A percentile compares a stretch with the other conserved stretches of the same genome.
phyloP scores from a whole-genome alignment of 2,888 invertebrate species.

The Podabrus alpinus region DNA sequence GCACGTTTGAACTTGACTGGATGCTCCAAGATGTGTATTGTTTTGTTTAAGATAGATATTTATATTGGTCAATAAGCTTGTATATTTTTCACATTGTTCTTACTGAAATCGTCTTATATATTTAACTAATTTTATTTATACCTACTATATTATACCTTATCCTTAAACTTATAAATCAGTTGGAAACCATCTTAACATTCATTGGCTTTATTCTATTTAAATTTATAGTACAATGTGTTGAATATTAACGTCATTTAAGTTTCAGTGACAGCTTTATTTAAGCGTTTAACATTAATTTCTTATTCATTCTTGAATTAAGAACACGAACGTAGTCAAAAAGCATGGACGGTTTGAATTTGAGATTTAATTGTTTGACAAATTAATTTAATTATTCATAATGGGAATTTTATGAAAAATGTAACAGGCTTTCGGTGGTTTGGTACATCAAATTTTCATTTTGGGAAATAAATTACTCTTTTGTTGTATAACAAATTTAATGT shows the following conservation, averaged over 20 bases:
- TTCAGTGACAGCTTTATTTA: conserved; percentile 10
- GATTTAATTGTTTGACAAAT: neutral
- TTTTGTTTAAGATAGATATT: neutral
- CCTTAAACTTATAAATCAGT: neutral
- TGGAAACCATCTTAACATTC: neutral
- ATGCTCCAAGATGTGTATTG: neutral
- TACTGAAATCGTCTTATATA: no score
- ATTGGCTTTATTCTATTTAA: neutral
- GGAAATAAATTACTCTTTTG: neutral
- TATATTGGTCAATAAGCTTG: neutral
- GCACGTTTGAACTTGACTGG: neutral
- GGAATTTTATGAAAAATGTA: neutral
- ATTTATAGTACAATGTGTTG: conserved; percentile 1
- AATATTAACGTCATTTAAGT: neutral
- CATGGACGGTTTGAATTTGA: neutral
- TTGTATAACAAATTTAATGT: neutral
- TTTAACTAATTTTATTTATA: no score
- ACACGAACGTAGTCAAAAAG: neutral
- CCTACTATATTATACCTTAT: neutral
- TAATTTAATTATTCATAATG: neutral
- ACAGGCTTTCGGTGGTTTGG: neutral
- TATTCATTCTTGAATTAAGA: neutral
- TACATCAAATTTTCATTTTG: neutral
- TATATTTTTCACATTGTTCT: neutral
- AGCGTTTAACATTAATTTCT: conserved; percentile 3